Evolutionary conservation across 2,113 vertebrate genomes (phyloP).

Genomic region (Danionella cerebrum): DNA sequence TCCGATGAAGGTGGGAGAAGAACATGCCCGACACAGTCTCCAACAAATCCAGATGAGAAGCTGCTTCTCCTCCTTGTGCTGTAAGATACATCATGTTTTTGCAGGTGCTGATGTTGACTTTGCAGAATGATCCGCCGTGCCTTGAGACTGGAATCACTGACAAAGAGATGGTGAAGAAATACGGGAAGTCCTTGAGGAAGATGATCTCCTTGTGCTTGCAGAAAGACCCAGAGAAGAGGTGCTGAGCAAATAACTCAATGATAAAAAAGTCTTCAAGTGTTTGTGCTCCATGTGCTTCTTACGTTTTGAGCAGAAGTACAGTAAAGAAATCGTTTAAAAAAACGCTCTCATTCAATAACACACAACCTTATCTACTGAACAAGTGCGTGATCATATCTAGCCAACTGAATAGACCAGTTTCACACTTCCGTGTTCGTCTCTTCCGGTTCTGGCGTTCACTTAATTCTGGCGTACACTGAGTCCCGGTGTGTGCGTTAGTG

Average conservation of each 20-base stretch:
- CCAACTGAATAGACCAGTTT: no score
- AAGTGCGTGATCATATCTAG: no score
- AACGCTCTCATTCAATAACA: no score
- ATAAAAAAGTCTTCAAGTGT: background rate
- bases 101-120: conserved; percentile 95
- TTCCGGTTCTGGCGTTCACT: no score
- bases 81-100: conserved; percentile 20
- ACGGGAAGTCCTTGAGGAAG: conserved; percentile 96
- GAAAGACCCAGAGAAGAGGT: conserved; percentile 98
- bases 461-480: no score
- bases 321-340: no score
- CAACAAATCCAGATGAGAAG: background rate
- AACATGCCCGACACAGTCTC: background rate
- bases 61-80: background rate
- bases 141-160: conserved; percentile 96
- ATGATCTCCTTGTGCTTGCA: conserved; percentile 96
- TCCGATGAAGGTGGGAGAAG: conserved; percentile 82
- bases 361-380: no score
- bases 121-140: conserved; percentile 93
- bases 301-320: no score
- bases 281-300: background rate
- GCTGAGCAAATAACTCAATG: no score
- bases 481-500: no score
- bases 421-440: no score
- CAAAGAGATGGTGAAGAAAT: conserved; percentile 97